Base-by-base conservation (phyloP, 1,140 invertebrate species). In the Papilio xuthus region DNA sequence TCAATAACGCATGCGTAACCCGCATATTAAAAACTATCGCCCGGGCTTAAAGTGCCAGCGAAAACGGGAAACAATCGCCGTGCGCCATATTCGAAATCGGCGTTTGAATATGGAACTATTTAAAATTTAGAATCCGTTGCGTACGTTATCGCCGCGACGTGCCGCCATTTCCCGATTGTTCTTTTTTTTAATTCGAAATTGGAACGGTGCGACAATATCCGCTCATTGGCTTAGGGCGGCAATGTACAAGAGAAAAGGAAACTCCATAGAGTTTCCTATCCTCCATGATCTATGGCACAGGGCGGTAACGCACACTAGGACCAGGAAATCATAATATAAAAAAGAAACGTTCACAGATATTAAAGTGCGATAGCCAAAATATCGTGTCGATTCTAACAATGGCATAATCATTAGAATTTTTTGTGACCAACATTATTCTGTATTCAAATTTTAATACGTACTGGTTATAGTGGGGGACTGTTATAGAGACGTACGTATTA, bases 101-200 rank as follows among this genome's bases (percentile, higher is more conserved):
- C 84, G 88, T 92, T 93, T 90, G 90, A 93, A 92, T 91, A 92
- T 93, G 91, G 91, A 91, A 93, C 90, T 92, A 90, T 92, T 93
- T 92, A 92, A 92, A 92, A 92, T 92, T 92, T 93, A 90, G 91
- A 92, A 93, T 93, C 91, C 91, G 91, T 93, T 93, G 88, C 90
- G 90, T 93, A 87, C 90, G 90, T 93, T 93, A 92, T 92, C 90
- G 92, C 86, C 81, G 84, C 84, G 87, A 93, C 91, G 92, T 92
- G 91, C 86, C 86, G 89, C 87, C 89, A 87, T 91, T 92, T 91
- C 86, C 89, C 90, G 91, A 92, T 91, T 92, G 92, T 92, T 92
- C 86, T 88, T 89, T 89, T 89, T 89, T 85, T 83, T 80, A 85
- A 85, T 87, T 86, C 81, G 81, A 86, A 86, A 86, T 86, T 87